Evolutionary conservation across 2,113 vertebrate species (phyloP).

Genomic region (Sterna hirundo): DNA sequence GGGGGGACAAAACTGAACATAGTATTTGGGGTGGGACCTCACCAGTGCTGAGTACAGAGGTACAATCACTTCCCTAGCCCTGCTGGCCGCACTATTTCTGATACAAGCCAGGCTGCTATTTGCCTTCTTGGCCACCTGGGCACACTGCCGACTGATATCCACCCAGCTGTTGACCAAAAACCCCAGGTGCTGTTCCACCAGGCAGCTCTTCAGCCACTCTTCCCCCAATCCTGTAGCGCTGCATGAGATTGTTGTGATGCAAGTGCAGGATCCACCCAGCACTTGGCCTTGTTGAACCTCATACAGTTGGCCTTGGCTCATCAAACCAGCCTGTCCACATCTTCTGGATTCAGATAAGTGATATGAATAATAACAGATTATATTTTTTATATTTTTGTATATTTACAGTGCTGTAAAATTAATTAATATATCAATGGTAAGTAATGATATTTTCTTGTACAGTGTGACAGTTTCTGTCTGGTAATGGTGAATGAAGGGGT

Average conservation of each 20-base stretch:
- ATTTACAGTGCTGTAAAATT: background rate
- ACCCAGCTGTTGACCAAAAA: accelerated
- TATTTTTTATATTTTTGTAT: background rate
- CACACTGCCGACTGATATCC: background rate
- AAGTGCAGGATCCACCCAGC: accelerated
- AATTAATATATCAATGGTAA: background rate
- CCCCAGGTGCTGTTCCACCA: accelerated
- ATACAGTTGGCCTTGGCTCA: background rate
- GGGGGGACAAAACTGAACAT: background rate
- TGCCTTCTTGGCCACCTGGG: background rate
- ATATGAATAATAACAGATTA: background rate
- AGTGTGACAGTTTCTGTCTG: background rate
- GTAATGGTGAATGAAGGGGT: background rate
- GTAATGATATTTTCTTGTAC: background rate
- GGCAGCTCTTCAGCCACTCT: background rate
- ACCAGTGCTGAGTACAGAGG: accelerated
- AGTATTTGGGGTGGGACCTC: accelerated
- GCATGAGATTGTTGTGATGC: background rate
- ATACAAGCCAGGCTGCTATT: background rate
- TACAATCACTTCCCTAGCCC: accelerated
- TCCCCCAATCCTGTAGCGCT: accelerated
- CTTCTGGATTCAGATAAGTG: background rate
- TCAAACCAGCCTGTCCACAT: accelerated
- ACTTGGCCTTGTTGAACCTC: background rate
- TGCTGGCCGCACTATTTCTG: background rate